These are phyloP conservation scores for Agriotes lineatus DNA, from an alignment of 2,888 invertebrate species.

Conservation along the genomic window DNA sequence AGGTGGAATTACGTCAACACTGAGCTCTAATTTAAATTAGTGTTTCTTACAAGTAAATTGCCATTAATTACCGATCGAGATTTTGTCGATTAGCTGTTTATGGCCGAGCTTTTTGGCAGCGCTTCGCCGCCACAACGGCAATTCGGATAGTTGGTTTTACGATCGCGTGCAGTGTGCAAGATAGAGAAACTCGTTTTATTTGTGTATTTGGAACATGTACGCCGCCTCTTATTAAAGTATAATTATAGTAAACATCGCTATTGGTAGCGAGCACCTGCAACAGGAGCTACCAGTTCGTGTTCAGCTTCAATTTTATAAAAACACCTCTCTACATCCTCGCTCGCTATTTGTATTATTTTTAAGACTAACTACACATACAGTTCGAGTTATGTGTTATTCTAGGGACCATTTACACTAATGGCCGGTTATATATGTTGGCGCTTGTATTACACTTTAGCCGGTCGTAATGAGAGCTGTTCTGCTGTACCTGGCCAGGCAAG, in stretches of 20 bases:
- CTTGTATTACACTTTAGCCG: conserved; percentile 44
- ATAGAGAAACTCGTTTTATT: conserved; percentile 42
- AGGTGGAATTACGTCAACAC: too few relatives aligned
- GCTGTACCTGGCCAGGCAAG: conserved; percentile 51
- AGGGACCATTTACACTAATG: conserved; percentile 43
- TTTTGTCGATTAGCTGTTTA: not conserved
- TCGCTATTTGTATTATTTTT: conserved; percentile 38
- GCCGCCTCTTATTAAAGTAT: conserved; percentile 60
- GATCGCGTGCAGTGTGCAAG: conserved; percentile 36
- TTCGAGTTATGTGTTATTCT: conserved; percentile 42
- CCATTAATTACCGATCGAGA: too few relatives aligned
- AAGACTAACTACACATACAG: conserved; percentile 38
- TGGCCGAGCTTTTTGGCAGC: not conserved
- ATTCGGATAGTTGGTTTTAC: conserved; percentile 18
- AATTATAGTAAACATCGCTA: conserved; percentile 61
- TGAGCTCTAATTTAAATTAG: too few relatives aligned
- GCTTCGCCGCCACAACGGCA: not conserved
- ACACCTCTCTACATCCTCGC: conserved; percentile 48
- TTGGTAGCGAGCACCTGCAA: conserved; percentile 60
- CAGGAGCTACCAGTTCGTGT: conserved; percentile 55
- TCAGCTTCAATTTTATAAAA: conserved; percentile 53
- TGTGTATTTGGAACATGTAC: conserved; percentile 45
- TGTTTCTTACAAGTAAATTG: too few relatives aligned
- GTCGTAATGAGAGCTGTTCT: conserved; percentile 37
- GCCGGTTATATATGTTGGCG: conserved; percentile 33